Evolutionary conservation across 2,113 vertebrate genomes (phyloP), one percentile per base, ranked within the genome.

Genomic region (Irena cyanogastra): DNA sequence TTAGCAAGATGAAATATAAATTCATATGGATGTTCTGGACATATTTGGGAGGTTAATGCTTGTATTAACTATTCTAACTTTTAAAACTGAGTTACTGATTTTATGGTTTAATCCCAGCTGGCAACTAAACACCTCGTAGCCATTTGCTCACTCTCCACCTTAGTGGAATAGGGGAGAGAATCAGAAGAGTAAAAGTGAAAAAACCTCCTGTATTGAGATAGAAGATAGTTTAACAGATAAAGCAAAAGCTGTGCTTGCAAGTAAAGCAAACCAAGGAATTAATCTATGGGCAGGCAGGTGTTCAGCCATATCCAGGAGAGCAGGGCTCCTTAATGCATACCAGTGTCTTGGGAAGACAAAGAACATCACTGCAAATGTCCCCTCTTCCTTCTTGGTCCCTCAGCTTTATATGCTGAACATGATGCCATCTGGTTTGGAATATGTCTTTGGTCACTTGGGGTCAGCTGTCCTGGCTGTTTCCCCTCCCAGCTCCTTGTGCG

Each of bases 91-190:
- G 5, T 35, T 63, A 59, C 1, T 57, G 33, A 15, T n/a, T 37
- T 50, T 52, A 10, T 54, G 31, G 12, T 54, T 53, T 80, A 60
- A 80, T 39, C 39, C 2, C 60, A 42, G 3, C 45, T 28, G 11
- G 13, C 27, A 80, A 3, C 16, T 54, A 23, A 86, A 37, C n/a
- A 33, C 35, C 31, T 68, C 0, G 1, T 10, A 49, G n/a, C 18
- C 13, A 11, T 39, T 91, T 11, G 22, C 35, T 47, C 18, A n/a
- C n/a, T 28, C 6, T 80, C 53, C 4, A 24, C 5, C 22, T 45
- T 0, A 0, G 10, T 66, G 53, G 41, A 65, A 41, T 1, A 52
- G 13, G 13, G 41, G 31, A 47, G 45, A 74, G 22, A 86, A 54
- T 33, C 11, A 33, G 26, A 42, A 53, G 53, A 35, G 13, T 72